phyloP scores from a whole-genome alignment of 2,797 vertebrate genomes.

The Gadopsis bispinosus region DNA sequence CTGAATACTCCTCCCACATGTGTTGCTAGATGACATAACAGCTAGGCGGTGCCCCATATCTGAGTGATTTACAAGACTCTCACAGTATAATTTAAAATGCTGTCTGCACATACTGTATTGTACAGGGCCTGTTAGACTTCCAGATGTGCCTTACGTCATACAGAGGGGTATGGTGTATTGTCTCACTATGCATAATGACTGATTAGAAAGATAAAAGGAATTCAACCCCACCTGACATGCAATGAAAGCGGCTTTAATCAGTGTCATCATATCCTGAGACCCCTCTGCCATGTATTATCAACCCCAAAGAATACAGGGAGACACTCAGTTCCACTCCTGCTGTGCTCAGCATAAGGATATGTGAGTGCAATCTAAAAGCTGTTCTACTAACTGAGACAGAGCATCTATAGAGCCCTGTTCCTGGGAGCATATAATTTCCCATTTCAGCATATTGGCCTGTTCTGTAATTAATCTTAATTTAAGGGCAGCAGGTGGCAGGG shows the following conservation, averaged over 20 bases:
- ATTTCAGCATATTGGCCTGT: slow-evolving; percentile 73
- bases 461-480: slow-evolving; percentile 84
- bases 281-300: slow-evolving; percentile 48
- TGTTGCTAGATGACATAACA: not conserved
- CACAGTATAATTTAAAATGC: not conserved
- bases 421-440: slow-evolving; percentile 73
- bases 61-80: not conserved
- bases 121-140: not conserved
- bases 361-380: slow-evolving; percentile 72
- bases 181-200: slow-evolving; percentile 14
- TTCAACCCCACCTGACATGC: slow-evolving; percentile 34
- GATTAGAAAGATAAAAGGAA: slow-evolving; percentile 47
- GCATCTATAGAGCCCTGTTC: slow-evolving; percentile 59
- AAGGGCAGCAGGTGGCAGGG: slow-evolving; percentile 49
- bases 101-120: not conserved
- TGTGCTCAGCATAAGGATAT: slow-evolving; percentile 71
- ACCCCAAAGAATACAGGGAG: slow-evolving; percentile 30
- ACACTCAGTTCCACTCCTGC: slow-evolving; percentile 61
- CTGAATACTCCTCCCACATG: not conserved
- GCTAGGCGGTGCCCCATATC: not conserved
- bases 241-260: slow-evolving; percentile 62
- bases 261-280: slow-evolving; percentile 55
- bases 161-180: slow-evolving; percentile 4
- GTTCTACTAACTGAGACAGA: slow-evolving; percentile 76
- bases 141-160: slow-evolving; percentile 12